Evolutionary conservation across 1,140 invertebrate species (phyloP).

Genomic region (Scylla paramamosain): DNA sequence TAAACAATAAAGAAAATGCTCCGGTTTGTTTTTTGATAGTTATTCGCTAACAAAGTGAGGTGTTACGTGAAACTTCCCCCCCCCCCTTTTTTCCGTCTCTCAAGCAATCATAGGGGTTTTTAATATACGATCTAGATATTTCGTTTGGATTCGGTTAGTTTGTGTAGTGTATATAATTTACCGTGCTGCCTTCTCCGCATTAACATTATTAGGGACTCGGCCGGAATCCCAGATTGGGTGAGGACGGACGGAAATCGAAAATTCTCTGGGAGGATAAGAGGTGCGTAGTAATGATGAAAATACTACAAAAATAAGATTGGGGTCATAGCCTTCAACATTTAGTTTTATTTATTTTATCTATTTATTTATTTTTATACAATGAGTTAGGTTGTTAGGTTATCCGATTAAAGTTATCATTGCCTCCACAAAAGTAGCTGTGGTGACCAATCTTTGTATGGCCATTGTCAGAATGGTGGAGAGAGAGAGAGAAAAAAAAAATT

Average conservation of each 20-base stretch:
- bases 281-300: background rate
- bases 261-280: background rate
- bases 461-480: background rate
- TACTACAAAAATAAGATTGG: too few relatives aligned
- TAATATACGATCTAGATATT: too few relatives aligned
- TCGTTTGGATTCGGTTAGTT: too few relatives aligned
- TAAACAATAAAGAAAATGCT: too few relatives aligned
- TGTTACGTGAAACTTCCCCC: too few relatives aligned
- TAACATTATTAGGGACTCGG: background rate
- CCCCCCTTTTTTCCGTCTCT: too few relatives aligned
- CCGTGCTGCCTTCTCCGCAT: background rate
- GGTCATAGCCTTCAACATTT: too few relatives aligned
- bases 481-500: background rate
- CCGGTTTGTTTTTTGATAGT: too few relatives aligned
- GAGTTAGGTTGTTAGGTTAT: background rate
- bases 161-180: background rate
- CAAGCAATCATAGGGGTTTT: too few relatives aligned
- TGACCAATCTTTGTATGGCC: background rate
- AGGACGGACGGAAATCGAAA: background rate
- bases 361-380: background rate
- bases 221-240: background rate
- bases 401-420: background rate
- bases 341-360: background rate
- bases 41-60: too few relatives aligned
- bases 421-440: background rate